A percentile compares a stretch with the other conserved stretches of the same genome.
Conservation (phyloP, 2,888 invertebrate species). For the Phaonia tiefii region DNA sequence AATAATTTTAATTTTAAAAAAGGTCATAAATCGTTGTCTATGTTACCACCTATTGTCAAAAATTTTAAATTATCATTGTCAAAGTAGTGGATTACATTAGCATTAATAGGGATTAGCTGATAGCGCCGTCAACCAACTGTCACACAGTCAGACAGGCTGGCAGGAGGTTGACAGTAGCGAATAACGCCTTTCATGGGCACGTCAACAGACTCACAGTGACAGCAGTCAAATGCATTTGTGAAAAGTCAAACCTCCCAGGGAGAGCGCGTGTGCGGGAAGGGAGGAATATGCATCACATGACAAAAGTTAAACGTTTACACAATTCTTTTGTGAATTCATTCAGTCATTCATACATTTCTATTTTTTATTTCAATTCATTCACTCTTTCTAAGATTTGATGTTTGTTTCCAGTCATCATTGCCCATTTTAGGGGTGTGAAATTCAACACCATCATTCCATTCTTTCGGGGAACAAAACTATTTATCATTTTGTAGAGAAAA, state of each 20-base stretch:
- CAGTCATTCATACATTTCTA: conserved; percentile 15
- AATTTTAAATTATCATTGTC: conserved; percentile 64
- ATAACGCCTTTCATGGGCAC: conserved; percentile 30
- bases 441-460: background rate
- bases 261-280: conserved; percentile 31
- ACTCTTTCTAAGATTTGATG: background rate
- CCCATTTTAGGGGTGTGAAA: conserved; percentile 19
- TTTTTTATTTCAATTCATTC: background rate
- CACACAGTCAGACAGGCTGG: conserved; percentile 9
- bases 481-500: conserved; percentile 18
- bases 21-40: conserved; percentile 35
- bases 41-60: conserved; percentile 53
- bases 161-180: conserved; percentile 20
- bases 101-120: conserved; percentile 55
- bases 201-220: conserved; percentile 2
- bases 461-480: conserved; percentile 6
- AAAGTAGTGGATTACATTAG: conserved; percentile 65
- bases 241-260: conserved; percentile 55
- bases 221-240: conserved; percentile 9
- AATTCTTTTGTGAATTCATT: conserved; percentile 29
- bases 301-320: conserved; percentile 32
- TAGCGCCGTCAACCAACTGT: conserved; percentile 43
- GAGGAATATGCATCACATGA: background rate
- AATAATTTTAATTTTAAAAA: background rate
- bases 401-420: background rate